Conservation (phyloP, 2,113 vertebrate genomes). For the Planiliza haematocheilus region DNA sequence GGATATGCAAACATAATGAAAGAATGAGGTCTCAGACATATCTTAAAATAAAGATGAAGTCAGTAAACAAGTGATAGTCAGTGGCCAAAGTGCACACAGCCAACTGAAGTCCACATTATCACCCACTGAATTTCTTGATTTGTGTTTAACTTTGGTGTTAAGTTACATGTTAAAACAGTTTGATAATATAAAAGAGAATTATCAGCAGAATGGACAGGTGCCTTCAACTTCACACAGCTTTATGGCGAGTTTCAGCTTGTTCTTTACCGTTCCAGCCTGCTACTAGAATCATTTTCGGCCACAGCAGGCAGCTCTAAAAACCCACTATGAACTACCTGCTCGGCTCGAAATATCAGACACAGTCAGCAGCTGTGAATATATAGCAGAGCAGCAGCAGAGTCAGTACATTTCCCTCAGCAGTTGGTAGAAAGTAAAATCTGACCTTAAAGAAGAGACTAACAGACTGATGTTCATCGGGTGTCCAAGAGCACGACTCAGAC, state of each 20-base stretch:
- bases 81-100: not conserved
- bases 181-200: not conserved
- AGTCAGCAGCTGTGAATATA: constrained; percentile 4
- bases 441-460: not conserved
- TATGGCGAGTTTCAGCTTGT: not conserved
- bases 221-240: not conserved
- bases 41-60: too few relatives aligned
- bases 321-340: not conserved
- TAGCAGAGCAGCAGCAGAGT: not conserved
- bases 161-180: not conserved
- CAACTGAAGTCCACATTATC: not conserved
- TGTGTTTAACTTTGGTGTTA: too few relatives aligned
- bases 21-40: too few relatives aligned
- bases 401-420: not conserved
- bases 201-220: not conserved
- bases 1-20: too few relatives aligned
- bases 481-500: not conserved
- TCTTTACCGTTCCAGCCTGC: not conserved
- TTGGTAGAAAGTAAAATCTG: not conserved
- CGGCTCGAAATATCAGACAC: not conserved
- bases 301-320: constrained; percentile 13
- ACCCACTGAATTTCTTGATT: too few relatives aligned
- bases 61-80: too few relatives aligned
- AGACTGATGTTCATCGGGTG: not conserved
- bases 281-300: not conserved